Evolutionary conservation across 1,140 invertebrate genomes (phyloP), one percentile per base, ranked within the genome.

Genomic region (Cherax quadricarinatus): DNA sequence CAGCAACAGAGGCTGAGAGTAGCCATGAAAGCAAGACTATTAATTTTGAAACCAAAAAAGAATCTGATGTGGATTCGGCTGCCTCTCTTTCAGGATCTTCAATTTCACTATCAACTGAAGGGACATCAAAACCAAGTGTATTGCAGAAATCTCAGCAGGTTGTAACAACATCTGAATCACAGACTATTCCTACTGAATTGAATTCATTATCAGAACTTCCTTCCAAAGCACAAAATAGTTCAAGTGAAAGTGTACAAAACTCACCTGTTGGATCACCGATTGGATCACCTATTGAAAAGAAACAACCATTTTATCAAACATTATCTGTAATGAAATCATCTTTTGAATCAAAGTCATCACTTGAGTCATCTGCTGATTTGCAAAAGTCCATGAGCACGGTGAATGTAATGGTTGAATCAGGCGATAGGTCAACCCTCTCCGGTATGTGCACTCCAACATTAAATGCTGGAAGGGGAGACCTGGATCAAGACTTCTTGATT

Each of bases 401-500:
- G 30, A 86, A 73, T 16, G n/a, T 73, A 16, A 81, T 90, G 75
- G 70, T 73, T 41, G 89, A 93, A 62, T 90, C 88, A n/a, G 62
- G 57, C 16, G 91, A 92, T 12, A 62, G 57, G 41, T 91, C 84
- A n/a, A 86, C 75, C 3, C 53, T 62, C 3, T 93, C 92, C 0
- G 92, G 92, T 4, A 93, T 82, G 73, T 93, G 92, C 66, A 93
- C 92, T 7, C 92, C 92, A 10, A 70, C 80, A 9, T 18, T 93
- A 30, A 90, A 48, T 18, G 75, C 86, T 18, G 89, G 83, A 5
- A 96, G 97, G 87, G 96, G 96, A 7, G 96, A 97, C 91, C 96
- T 96, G 80, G 97, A 97, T 73, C 96, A 97, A 88, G 96, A 97
- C 94, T 97, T 96, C 95, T 96, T 97, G 75, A 97, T 98, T 92